Evolutionary conservation across 2,113 vertebrate genomes (phyloP).

Genomic region (Pelmatolapia mariae): DNA sequence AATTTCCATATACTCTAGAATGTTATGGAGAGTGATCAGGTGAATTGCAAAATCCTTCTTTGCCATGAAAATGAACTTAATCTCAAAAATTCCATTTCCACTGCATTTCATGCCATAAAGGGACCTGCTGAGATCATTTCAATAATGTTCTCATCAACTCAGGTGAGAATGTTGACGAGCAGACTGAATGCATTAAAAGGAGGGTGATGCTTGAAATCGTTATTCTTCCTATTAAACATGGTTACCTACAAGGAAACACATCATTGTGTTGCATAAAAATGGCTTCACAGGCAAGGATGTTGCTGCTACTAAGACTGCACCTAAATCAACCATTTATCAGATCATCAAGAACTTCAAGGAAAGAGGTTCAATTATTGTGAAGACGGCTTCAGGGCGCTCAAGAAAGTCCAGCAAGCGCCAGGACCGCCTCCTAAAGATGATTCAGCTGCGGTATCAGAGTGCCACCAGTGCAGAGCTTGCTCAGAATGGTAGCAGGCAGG

Average conservation of each 20-base stretch:
- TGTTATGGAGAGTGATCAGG: background rate
- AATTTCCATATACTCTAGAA: background rate
- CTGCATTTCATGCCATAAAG: background rate
- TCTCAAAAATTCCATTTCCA: background rate
- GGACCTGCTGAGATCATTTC: background rate
- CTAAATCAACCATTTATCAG: background rate
- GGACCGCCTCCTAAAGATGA: too few species aligned
- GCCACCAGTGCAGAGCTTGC: too few species aligned
- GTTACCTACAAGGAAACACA: background rate
- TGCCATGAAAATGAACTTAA: background rate
- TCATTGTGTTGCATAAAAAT: too few species aligned
- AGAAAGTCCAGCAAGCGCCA: too few species aligned
- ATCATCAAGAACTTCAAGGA: background rate
- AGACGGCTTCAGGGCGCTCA: rapidly evolving
- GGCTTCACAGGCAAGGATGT: too few species aligned
- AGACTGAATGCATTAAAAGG: background rate
- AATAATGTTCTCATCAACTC: background rate
- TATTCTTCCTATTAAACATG: background rate
- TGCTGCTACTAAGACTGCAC: background rate
- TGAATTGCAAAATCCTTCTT: background rate
- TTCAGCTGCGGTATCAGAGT: too few species aligned
- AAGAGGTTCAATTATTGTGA: background rate
- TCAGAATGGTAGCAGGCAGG: too few species aligned
- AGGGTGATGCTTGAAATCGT: background rate
- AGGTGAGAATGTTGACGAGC: background rate